Evolutionary conservation across 2,113 vertebrate genomes (phyloP).

Genomic region (Circaetus gallicus): DNA sequence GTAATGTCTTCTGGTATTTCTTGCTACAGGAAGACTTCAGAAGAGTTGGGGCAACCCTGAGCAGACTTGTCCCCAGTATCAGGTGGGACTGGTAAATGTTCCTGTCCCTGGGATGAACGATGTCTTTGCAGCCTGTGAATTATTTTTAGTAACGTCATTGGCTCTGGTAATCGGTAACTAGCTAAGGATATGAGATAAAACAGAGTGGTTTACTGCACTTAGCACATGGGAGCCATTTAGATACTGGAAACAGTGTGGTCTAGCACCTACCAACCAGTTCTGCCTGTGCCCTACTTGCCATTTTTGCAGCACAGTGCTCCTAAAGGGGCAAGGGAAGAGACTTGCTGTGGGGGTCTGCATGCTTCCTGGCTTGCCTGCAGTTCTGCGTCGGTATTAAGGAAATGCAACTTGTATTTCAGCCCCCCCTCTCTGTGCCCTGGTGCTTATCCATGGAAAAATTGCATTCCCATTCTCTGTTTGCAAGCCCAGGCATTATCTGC

Average conservation of each 20-base stretch:
- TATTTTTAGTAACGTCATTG: background rate
- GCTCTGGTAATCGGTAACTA: background rate
- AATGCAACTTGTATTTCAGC: background rate
- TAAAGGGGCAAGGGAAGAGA: background rate
- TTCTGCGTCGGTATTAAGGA: accelerated
- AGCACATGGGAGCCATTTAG: background rate
- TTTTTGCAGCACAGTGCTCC: background rate
- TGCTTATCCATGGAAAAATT: background rate
- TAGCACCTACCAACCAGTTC: background rate
- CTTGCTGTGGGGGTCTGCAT: background rate
- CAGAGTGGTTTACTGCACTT: background rate
- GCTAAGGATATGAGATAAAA: background rate
- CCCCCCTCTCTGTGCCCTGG: background rate
- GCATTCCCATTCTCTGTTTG: background rate
- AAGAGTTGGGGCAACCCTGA: background rate
- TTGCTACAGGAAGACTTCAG: background rate
- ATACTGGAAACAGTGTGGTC: accelerated
- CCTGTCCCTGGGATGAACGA: background rate
- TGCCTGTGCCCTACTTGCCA: background rate
- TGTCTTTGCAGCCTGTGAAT: background rate
- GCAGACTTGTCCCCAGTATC: background rate
- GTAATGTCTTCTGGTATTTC: background rate
- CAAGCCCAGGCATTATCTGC: background rate
- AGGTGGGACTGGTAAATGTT: background rate
- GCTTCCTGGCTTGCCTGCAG: background rate